Base-by-base conservation (phyloP, 2,797 vertebrate species). In the Smutsia temminckii region DNA sequence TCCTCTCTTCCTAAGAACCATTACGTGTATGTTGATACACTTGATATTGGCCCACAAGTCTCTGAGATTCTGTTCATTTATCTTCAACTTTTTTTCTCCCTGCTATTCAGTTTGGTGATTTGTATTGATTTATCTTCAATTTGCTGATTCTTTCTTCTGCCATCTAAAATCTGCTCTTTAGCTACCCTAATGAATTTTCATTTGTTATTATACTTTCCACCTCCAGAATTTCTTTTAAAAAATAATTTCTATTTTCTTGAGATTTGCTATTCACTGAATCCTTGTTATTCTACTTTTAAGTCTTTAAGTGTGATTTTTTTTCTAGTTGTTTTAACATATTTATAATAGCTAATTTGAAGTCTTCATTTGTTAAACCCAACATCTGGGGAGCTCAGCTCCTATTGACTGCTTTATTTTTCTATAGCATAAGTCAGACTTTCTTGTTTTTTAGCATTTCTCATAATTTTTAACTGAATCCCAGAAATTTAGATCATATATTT, bases 401-500 rank as follows among this genome's bases (percentile, higher is more conserved):
- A 86, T n/a, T 79, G 64, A 86, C 57, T 55, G 20, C 12, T 42
- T 83, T 83, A 66, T 81, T 88, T 69, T 89, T 64, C 71, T 13
- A 34, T 40, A 61, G 3, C 20, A 72, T 69, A 75, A 74, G 71
- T 84, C 63, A 93, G 63, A 84, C 21, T 68, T 94, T 88, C 11
- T 95, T 61, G 20, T n/a, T 86, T 88, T 66, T 61, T 91, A 83
- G 5, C 25, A 49, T 85, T 77, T 59, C 34, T 94, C 49, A 85
- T 34, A 90, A 40, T 84, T 94, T 81, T 92, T 86, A 59, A 81
- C 80, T 94, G 69, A 91, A 87, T 74, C 51, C n/a, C 79, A 17
- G 17, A 49, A 32, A 86, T 55, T 93, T 55, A 75, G 29, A 78
- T 53, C 27, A 16, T 57, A 49, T 84, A 72, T 68, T 94, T 92